Evolutionary conservation across 2,888 invertebrate genomes (phyloP).

Genomic region (Molanna angustata): DNA sequence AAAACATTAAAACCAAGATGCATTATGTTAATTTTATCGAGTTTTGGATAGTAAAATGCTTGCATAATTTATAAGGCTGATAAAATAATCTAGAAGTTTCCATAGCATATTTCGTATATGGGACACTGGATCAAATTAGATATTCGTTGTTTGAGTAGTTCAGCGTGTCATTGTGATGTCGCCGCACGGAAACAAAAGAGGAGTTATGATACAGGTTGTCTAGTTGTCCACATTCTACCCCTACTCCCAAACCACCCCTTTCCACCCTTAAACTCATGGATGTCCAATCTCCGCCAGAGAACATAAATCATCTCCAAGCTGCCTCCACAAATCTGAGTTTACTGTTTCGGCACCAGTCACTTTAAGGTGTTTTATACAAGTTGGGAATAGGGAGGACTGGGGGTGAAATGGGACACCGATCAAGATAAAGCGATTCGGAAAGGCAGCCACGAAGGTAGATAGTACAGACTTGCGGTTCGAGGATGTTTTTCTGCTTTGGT

Average conservation of each 20-base stretch:
- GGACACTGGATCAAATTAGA: no score
- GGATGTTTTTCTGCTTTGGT: no score
- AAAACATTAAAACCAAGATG: no score
- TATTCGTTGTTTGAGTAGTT: no score
- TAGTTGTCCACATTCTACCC: background rate
- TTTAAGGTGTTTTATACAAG: conserved; percentile 22
- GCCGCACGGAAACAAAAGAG: no score
- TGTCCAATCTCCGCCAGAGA: conserved; percentile 20
- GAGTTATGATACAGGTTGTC: background rate
- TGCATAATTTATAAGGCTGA: no score
- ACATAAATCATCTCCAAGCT: conserved; percentile 25
- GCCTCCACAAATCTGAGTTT: conserved; percentile 22
- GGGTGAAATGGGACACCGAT: conserved; percentile 17
- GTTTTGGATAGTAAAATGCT: no score
- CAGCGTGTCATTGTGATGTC: no score
- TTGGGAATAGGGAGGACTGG: background rate
- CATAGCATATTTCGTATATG: no score
- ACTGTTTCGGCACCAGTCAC: conserved; percentile 22
- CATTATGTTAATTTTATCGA: no score
- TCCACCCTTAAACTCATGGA: conserved; percentile 7
- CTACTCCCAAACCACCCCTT: background rate
- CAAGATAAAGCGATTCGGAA: conserved; percentile 15
- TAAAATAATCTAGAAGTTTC: no score
- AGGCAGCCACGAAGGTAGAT: background rate
- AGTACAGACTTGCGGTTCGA: background rate